Evolutionary conservation across 2,113 vertebrate genomes (phyloP).

Genomic region (Canis aureus): DNA sequence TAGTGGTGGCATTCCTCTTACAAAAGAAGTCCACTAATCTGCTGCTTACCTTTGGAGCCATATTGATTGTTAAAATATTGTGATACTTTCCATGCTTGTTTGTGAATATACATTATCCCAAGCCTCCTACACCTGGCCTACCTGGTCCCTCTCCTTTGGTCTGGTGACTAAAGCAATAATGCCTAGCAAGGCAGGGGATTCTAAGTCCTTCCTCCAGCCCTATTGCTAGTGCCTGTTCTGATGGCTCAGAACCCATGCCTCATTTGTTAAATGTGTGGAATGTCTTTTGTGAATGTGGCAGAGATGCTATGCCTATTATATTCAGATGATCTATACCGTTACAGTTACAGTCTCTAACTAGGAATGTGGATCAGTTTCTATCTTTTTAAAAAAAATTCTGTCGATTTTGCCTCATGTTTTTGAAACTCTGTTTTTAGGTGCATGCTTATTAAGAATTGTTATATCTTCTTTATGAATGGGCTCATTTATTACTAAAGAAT

Average conservation of each 20-base stretch:
- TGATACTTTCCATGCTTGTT: neutral
- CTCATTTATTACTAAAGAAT: neutral
- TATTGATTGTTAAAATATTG: neutral
- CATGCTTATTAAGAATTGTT: neutral
- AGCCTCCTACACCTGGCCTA: neutral
- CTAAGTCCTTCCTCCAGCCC: neutral
- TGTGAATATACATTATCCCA: neutral
- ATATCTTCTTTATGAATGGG: neutral
- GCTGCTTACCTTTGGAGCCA: neutral
- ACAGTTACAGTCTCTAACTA: neutral
- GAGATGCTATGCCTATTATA: neutral
- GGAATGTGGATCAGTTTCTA: neutral
- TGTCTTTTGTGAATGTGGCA: neutral
- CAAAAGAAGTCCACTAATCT: neutral
- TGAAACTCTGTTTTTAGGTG: neutral
- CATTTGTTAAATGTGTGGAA: neutral
- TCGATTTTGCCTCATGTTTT: neutral
- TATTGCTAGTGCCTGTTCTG: neutral
- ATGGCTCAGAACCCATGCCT: neutral
- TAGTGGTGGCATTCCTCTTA: neutral
- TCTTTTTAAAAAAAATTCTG: neutral
- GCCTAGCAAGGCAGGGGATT: neutral
- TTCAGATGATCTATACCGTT: neutral
- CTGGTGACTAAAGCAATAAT: neutral
- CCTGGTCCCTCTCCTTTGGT: neutral